A percentile compares a stretch with the other conserved stretches of the same genome.
Evolutionary conservation across 2,113 vertebrate genomes (phyloP).

Genomic region (Ranitomeya imitator): DNA sequence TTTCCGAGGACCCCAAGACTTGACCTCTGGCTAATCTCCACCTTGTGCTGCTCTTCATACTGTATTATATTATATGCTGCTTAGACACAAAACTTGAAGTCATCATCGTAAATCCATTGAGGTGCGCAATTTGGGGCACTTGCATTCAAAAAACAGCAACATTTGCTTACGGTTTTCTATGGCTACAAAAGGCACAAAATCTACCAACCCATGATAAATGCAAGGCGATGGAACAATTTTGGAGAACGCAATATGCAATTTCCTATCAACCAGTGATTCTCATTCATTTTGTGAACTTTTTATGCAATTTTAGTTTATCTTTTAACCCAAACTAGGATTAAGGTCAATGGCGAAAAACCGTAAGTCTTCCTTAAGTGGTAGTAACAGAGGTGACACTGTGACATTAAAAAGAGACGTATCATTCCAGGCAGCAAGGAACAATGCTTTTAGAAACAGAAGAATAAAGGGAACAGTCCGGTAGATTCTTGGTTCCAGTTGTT

Average conservation of each 20-base stretch:
- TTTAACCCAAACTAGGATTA: not conserved
- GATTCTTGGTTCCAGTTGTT: not conserved
- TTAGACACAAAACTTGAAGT: no score
- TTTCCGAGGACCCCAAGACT: not conserved
- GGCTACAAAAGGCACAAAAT: no score
- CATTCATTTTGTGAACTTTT: not conserved
- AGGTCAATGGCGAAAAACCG: not conserved
- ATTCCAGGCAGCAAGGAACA: not conserved
- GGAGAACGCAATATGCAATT: not conserved
- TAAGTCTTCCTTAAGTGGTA: not conserved
- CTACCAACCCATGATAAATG: no score
- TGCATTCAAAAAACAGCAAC: no score
- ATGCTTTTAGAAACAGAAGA: not conserved
- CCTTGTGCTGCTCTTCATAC: not conserved
- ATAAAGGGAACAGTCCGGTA: not conserved
- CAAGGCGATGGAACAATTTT: no score
- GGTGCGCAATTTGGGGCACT: no score
- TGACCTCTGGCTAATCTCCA: not conserved
- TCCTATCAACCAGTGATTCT: not conserved
- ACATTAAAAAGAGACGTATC: not conserved
- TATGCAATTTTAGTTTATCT: not conserved
- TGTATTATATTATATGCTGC: not conserved
- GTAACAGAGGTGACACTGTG: slow-evolving; percentile 14
- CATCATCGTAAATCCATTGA: no score
- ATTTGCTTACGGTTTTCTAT: no score